Evolutionary conservation across 2,797 vertebrate species (phyloP), one percentile per base, ranked within the genome.

Genomic region (Falco novaeseelandiae): DNA sequence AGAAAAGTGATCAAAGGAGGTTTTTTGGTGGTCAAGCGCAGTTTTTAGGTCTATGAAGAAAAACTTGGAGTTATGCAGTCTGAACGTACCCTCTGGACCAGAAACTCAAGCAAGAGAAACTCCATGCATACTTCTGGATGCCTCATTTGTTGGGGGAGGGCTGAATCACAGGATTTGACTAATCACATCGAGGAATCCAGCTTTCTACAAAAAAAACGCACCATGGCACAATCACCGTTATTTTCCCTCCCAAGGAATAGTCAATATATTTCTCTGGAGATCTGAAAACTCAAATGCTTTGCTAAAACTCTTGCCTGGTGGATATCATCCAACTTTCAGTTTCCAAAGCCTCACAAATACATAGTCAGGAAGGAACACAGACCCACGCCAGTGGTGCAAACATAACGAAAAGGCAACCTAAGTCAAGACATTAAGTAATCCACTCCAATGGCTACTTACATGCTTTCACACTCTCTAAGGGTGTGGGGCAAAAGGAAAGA

Each of bases 191-290:
- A 66, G 38, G 42, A 86, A 84, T 52, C 34, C 77, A 54, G 57
- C 46, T 62, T 88, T 86, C 77, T 88, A 69, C 81, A 93, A 51
- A 51, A 95, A 89, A 89, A 55, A 46, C 34, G 84, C 72, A 69
- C 49, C 14, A 3, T 8, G 66, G 69, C 83, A 62, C 73, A 81
- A 14, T 6, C 15, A 27, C 63, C 63, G n/a, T 36, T 89, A 13
- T 55, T 89, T 88, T 69, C 38, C 42, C 38, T 82, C 49, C 73
- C 48, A 59, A 69, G 66, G 72, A 80, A 49, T 0, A 40, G 23
- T 4, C 25, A 14, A 27, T 27, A 13, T 8, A 10, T 40, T 51
- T 87, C 74, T 80, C 71, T 0, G 0, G 52, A 49, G 71, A 74
- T 5, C 23, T 49, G 63, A 80, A 81, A 89, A 82, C 40, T 63